phyloP scores from a whole-genome alignment of 2,888 invertebrate species.

The Perithous albicinctus region DNA sequence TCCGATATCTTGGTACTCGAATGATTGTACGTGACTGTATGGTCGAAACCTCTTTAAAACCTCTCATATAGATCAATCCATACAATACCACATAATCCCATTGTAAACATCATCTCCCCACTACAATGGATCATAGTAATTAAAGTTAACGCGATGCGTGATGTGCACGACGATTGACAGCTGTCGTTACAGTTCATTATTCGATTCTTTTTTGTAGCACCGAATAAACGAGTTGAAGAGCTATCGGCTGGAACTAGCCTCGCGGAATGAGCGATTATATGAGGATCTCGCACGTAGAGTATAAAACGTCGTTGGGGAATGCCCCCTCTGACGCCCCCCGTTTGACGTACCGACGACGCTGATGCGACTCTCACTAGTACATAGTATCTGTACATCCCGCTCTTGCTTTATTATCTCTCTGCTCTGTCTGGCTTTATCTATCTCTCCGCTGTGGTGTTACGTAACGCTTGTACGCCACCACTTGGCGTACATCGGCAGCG shows the following conservation, averaged over 20 bases:
- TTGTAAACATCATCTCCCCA: neutral
- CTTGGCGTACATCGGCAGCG: conserved; percentile 12
- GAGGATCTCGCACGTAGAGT: conserved; percentile 33
- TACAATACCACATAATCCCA: neutral
- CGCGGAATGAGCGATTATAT: conserved; percentile 48
- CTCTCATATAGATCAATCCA: neutral
- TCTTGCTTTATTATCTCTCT: neutral
- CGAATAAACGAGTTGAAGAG: neutral
- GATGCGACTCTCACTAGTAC: neutral
- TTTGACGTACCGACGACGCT: neutral
- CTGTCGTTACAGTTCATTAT: conserved; percentile 12
- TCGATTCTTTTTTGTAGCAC: neutral
- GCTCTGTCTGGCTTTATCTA: conserved; percentile 34
- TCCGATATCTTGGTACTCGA: too few species aligned
- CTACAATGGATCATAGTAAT: neutral
- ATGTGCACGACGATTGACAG: neutral
- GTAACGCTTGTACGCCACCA: conserved; percentile 43
- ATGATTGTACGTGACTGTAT: too few species aligned
- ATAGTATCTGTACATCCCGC: neutral
- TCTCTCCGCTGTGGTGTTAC: conserved; percentile 34
- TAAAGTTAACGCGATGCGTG: neutral
- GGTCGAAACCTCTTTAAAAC: neutral
- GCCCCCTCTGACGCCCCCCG: conserved; percentile 8
- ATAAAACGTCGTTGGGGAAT: neutral
- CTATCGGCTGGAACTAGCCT: conserved; percentile 18